Evolutionary conservation across 2,888 invertebrate species (phyloP), one percentile per base, ranked within the genome.

Genomic region (Aspidiotus rigidus): DNA sequence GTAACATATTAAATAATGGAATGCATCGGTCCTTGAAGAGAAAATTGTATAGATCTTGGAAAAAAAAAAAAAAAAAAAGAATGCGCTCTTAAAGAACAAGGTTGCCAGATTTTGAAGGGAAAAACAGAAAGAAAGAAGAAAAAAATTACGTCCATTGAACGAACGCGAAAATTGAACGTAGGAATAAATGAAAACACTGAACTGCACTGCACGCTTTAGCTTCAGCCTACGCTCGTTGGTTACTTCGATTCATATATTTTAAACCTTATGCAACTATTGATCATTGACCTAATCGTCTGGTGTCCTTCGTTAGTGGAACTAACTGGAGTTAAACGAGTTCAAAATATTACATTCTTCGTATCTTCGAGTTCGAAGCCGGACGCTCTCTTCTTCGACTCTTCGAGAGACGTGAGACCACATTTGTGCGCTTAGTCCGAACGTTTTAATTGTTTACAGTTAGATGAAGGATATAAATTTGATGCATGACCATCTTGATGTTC

Each of bases 1-100:
- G 64, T 64, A 64, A 64, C 64, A 41, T 64, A 64, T 64, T 64
- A 64, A 64, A 64, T 44, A 62, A 62, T 56, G 55, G 49, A 64
- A 64, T 55, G 64, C 55, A 40, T 64, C 64, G 55, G 64, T 64
- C 64, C 64, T 64, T 64, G 64, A 64, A 55, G 55, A 54, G 49
- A 57, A 57, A 57, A 57, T 16, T 54, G n/a, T 13, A 49, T 13
- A 49, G 49, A 49, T 49, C 10, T 13, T 49, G n/a, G 2, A 49
- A 49, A 49, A 49, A 49, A 44, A 10, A 44, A 8, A 44, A 10
- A 44, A n/a, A 28, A 11, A n/a, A 49, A 6, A 49, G 49, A 49
- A 49, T 49, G 6, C n/a, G 6, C n/a, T 13, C 49, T n/a, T 6
- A 49, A n/a, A 13, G n/a, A 11, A 49, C 49, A 49, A 11, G 49